phyloP scores from a whole-genome alignment of 2,797 vertebrate species.

The Macropus fuliginosus region DNA sequence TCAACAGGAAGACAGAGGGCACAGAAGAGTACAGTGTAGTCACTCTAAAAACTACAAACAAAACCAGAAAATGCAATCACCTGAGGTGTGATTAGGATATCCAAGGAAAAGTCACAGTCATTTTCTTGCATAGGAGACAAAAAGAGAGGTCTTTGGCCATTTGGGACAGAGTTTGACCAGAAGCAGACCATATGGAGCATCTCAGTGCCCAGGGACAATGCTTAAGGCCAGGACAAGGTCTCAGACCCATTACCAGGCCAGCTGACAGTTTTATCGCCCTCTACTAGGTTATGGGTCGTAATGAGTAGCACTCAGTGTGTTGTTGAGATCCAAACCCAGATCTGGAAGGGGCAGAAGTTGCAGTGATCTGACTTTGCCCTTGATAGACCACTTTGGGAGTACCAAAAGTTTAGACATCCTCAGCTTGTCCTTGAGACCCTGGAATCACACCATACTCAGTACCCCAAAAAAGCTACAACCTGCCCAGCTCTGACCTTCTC shows the following conservation, averaged over 20 bases:
- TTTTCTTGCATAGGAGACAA: not conserved
- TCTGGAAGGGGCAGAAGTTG: not conserved
- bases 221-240: not conserved
- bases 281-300: not conserved
- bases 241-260: not conserved
- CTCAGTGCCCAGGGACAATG: not conserved
- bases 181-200: not conserved
- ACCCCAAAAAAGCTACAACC: not conserved
- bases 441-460: not conserved
- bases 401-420: not conserved
- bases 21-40: not conserved
- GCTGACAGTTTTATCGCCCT: not conserved
- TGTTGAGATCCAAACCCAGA: not conserved
- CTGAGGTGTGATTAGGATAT: not conserved
- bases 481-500: not conserved
- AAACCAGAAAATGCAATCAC: not conserved
- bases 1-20: not conserved
- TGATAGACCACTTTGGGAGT: not conserved
- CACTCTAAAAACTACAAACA: not conserved
- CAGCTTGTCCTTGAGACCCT: not conserved
- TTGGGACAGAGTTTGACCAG: not conserved
- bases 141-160: not conserved
- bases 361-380: not conserved
- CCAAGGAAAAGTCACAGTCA: not conserved
- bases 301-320: not conserved